These are phyloP conservation scores for Hirundichthys speculiger DNA, from an alignment of 2,113 vertebrate genomes.

Conservation along the genomic window DNA sequence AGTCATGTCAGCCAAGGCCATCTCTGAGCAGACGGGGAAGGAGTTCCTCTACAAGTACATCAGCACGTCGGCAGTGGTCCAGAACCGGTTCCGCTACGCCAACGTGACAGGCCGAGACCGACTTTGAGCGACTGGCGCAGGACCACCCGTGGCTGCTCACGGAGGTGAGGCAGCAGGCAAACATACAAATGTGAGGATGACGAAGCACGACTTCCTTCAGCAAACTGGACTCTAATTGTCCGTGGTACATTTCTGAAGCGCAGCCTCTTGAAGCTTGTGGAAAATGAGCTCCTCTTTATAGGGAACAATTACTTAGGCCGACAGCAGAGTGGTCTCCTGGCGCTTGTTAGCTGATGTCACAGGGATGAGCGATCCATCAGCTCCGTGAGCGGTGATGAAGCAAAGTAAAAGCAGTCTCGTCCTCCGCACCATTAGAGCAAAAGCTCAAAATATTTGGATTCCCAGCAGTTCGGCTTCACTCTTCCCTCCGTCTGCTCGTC, in stretches of 20 bases:
- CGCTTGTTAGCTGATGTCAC: constrained; percentile 39
- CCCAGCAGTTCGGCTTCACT: not conserved
- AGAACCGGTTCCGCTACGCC: constrained; percentile 95
- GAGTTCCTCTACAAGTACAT: constrained; percentile 96
- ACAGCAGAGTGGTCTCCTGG: constrained; percentile 47
- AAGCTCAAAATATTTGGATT: not conserved
- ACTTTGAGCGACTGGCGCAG: constrained; percentile 87
- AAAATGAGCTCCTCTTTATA: constrained; percentile 36
- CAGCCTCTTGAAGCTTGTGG: constrained; percentile 2
- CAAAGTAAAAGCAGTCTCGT: not conserved
- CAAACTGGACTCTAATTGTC: no score
- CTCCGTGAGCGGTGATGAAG: constrained; percentile 8
- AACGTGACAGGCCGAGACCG: constrained; percentile 87
- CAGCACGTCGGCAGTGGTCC: constrained; percentile 88
- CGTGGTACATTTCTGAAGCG: no score
- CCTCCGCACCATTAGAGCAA: not conserved
- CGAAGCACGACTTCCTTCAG: not conserved
- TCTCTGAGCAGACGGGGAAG: constrained; percentile 95
- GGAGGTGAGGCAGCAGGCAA: constrained; percentile 81
- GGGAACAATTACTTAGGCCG: constrained; percentile 49
- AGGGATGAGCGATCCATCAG: constrained; percentile 19
- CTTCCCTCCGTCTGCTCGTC: not conserved
- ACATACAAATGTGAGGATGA: not conserved
- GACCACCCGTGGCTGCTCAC: constrained; percentile 94
- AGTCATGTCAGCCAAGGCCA: constrained; percentile 97